A percentile compares a stretch with the other conserved stretches of the same genome.
These are phyloP conservation scores for Echinometra lucunter DNA, from an alignment of 53 echinoderm and acorn worm species.

Conservation along the genomic window DNA sequence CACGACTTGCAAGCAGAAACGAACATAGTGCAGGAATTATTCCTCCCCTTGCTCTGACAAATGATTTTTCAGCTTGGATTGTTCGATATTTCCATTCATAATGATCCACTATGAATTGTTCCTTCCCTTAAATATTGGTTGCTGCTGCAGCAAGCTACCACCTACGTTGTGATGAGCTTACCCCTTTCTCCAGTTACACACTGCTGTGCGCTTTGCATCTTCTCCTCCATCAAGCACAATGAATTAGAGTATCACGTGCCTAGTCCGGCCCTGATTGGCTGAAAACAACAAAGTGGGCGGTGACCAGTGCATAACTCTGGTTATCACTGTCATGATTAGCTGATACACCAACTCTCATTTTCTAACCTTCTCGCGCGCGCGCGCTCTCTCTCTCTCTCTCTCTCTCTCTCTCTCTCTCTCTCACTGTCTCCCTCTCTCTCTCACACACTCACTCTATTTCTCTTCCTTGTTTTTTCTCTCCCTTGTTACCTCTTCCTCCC, in stretches of 20 bases:
- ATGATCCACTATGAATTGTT: constrained; percentile 40
- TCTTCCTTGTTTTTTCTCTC: neutral
- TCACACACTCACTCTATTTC: neutral
- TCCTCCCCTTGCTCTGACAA: constrained; percentile 12
- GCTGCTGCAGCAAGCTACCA: neutral
- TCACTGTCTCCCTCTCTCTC: neutral
- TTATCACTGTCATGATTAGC: neutral
- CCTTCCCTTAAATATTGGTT: constrained; percentile 29
- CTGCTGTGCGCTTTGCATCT: constrained; percentile 18
- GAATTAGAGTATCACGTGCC: constrained; percentile 56
- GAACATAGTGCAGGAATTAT: constrained; percentile 21
- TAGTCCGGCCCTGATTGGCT: constrained; percentile 27
- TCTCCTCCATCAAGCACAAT: constrained; percentile 1
- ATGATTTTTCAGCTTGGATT: constrained; percentile 5
- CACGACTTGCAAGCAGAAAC: neutral
- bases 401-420: neutral
- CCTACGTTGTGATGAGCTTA: neutral
- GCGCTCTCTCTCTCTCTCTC: constrained; percentile 11
- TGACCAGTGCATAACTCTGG: neutral
- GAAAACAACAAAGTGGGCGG: constrained; percentile 33
- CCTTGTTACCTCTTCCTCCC: neutral
- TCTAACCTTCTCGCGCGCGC: too few relatives aligned
- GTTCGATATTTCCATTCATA: constrained; percentile 52
- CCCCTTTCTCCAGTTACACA: constrained; percentile 16
- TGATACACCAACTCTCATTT: neutral